Percentiles rank a stretch among this genome's conserved stretches.
These are phyloP conservation scores for Eupithecia vulgata DNA, from an alignment of 2,888 invertebrate species.

Conservation along the genomic window DNA sequence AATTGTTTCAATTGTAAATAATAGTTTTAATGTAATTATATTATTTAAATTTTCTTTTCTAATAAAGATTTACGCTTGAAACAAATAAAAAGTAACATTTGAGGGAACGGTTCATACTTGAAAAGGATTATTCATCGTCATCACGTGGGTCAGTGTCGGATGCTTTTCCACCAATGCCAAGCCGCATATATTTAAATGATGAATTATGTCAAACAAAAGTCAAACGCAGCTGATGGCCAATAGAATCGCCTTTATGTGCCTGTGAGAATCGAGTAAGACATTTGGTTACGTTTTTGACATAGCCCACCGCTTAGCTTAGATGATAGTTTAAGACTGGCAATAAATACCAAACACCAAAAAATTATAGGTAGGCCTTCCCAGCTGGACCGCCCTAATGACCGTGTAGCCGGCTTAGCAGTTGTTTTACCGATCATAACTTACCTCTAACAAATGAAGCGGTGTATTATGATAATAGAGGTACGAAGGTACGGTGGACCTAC, in stretches of 20 bases:
- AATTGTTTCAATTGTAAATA: too few species aligned
- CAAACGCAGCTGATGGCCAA: background rate
- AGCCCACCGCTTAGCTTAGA: too few species aligned
- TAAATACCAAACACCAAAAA: too few species aligned
- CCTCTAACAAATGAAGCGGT: slow-evolving; percentile 33
- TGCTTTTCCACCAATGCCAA: background rate
- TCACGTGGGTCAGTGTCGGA: background rate
- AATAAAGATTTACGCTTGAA: background rate
- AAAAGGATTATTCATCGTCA: background rate
- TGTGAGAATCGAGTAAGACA: background rate
- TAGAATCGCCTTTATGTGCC: background rate
- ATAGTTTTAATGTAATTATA: too few species aligned
- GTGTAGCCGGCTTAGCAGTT: slow-evolving; percentile 11
- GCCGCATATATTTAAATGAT: background rate
- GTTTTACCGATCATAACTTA: slow-evolving; percentile 26
- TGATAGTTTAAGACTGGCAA: too few species aligned
- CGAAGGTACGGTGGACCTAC: slow-evolving; percentile 53
- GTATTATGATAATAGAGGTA: slow-evolving; percentile 28
- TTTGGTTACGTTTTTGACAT: background rate
- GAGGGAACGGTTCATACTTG: background rate
- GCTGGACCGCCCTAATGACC: background rate
- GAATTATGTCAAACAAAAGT: background rate
- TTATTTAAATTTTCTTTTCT: too few species aligned
- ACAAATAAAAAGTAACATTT: background rate
- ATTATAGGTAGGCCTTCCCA: background rate